Evolutionary conservation across 2,888 invertebrate species (phyloP), one percentile per base, ranked within the genome.

Genomic region (Dendrolimus pini): DNA sequence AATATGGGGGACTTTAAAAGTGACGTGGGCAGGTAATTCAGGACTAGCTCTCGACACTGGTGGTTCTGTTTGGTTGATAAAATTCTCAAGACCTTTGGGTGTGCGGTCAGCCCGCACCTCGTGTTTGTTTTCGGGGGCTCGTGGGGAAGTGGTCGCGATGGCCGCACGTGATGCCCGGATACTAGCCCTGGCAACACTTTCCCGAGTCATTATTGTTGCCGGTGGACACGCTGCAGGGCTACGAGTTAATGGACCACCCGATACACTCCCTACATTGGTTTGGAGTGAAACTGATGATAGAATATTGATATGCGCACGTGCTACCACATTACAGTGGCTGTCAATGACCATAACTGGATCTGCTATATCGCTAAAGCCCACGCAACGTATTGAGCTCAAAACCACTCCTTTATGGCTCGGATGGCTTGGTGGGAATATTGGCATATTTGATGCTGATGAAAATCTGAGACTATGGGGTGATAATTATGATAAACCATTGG

Each of bases 91-190:
- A 60, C 94, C 96, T 10, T 92, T 98, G 68, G 98, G 98, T 12
- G 95, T 97, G 52, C 92, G 98, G 54, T 95, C 96, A 0, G 97
- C 96, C 80, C 95, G 97, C 62, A 96, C 97, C 0, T 95, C 97
- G 57, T 99, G 99, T 80, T 90, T 99, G 13, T 99, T 99, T 84
- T 98, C 99, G 52, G 99, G 99, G 47, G 98, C 98, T 58, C 94
- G 98, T 58, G 99, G 99, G 0, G 99, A 99, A 92, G 90, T 90
- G 0, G 87, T 90, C 0, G 82, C 88, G 0, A 89, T 89, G 90
- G 71, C 81, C 0, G 85, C 90, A 7, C 77, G 84, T 1, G 88
- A 89, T 61, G 86, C 89, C 2, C 80, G 89, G 7, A 93, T 99
- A 59, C 93, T 99, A 58, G 99, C 99, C 0, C 93, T 99, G 92